phyloP scores from a whole-genome alignment of 2,113 vertebrate genomes.

The Elanus axillaris region DNA sequence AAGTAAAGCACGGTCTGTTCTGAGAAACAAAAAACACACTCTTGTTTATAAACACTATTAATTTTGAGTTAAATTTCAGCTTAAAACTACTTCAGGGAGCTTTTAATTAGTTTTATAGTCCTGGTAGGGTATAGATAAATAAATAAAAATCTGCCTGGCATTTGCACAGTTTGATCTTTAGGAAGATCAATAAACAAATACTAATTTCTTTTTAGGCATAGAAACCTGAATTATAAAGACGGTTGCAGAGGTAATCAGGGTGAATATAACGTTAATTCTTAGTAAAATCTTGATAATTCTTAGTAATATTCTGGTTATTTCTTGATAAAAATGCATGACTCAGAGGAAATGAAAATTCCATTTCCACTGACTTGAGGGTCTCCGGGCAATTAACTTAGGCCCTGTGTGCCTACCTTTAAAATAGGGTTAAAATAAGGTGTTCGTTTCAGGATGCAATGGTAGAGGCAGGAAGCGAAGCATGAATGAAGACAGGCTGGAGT shows the following conservation, averaged over 20 bases:
- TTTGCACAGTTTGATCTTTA: not conserved
- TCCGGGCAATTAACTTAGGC: not conserved
- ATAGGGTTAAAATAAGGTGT: not conserved
- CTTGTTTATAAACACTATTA: not conserved
- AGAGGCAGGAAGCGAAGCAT: not conserved
- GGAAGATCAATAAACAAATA: not conserved
- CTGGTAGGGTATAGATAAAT: not conserved
- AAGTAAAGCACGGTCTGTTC: not conserved
- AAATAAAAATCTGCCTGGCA: not conserved
- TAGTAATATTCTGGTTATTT: not conserved
- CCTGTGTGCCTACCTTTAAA: not conserved
- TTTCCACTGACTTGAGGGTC: slow-evolving; percentile 4
- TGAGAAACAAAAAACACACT: not conserved
- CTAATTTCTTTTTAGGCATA: not conserved
- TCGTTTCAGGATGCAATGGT: not conserved
- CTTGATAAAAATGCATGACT: slow-evolving; percentile 10
- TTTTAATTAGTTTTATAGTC: not conserved
- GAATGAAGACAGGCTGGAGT: not conserved
- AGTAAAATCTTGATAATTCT: not conserved
- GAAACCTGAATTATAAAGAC: not conserved
- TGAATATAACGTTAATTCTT: not conserved
- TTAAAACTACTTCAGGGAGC: not conserved
- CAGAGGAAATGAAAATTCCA: slow-evolving; percentile 13
- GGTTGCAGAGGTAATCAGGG: not conserved
- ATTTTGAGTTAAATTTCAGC: not conserved